Evolutionary conservation across 2,797 vertebrate genomes (phyloP), one percentile per base, ranked within the genome.

Genomic region (Hippoglossus hippoglossus): DNA sequence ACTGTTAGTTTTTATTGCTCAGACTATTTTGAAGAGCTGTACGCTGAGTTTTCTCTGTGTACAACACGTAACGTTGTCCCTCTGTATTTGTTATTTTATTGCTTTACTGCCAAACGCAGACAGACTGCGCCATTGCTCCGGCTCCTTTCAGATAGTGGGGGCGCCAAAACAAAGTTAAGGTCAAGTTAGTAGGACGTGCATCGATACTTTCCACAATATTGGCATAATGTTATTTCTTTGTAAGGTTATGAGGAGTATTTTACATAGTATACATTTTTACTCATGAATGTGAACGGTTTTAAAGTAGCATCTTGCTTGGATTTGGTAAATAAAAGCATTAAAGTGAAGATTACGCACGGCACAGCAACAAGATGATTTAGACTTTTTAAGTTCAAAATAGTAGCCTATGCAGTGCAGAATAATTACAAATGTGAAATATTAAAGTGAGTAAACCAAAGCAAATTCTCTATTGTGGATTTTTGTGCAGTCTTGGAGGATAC

Each of bases 161-260:
- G 94, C 95, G 94, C 94, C 95, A 95, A 94, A 95, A 96, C 97
- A 98, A 99, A 98, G 97, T 99, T 98, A 99, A 98, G 97, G 97
- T 99, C 98, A 99, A 99, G 97, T 97, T 98, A 98, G 95, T 95
- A 93, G 79, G 34, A 75, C 74, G 60, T 92, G 91, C 94, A 93
- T 94, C 94, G 90, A 94, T 95, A 90, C 91, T 92, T 95, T 91
- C 88, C 87, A 91, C 92, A 89, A 89, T 47, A 36, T 63, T 4
- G 25, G 0, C 46, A 63, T 22, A 71, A 31, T 41, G 26, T 18
- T n/a, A 4, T 9, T 31, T 51, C 0, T 60, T 53, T 60, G 0
- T 56, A 3, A 47, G 10, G 2, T 13, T 24, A 12, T 6, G 2
- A 26, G 18, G 44, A 53, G 49, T 13, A 0, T 0, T 36, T 68